Evolutionary conservation across 2,888 invertebrate species (phyloP).

Genomic region (Mactromeris polynyma): DNA sequence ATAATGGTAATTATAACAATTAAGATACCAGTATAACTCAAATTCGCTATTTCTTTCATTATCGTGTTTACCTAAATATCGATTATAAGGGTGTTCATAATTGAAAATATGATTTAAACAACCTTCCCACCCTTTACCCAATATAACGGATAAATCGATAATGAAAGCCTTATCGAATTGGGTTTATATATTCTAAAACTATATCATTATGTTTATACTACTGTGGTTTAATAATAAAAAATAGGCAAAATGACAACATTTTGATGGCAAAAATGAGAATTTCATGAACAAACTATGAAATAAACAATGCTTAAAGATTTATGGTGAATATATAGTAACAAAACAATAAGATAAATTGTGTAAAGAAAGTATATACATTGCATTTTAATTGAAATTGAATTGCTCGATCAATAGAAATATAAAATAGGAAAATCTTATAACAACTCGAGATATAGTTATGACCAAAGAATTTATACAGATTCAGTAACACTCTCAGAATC

Average conservation of each 20-base stretch:
- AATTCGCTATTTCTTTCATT: too few species aligned
- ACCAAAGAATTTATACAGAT: too few species aligned
- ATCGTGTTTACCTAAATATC: too few species aligned
- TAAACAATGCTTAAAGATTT: constrained; percentile 8
- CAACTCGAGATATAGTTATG: too few species aligned
- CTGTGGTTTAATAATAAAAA: not conserved
- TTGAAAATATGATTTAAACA: too few species aligned
- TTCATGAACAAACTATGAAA: constrained; percentile 10
- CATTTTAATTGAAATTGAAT: not conserved
- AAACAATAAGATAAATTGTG: not conserved
- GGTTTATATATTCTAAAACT: not conserved
- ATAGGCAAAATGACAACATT: not conserved
- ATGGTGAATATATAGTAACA: not conserved
- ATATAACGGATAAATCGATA: not conserved
- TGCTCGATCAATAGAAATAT: not conserved
- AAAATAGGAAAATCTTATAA: not conserved
- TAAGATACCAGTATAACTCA: not conserved
- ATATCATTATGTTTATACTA: not conserved
- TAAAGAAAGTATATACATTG: not conserved
- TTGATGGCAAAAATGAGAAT: constrained; percentile 6
- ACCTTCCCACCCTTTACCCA: not conserved
- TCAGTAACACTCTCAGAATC: too few species aligned
- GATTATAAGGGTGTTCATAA: too few species aligned
- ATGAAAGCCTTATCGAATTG: too few species aligned
- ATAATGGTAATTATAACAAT: not conserved